Base-by-base conservation (phyloP, 2,888 invertebrate genomes). In the Diaperis boleti region DNA sequence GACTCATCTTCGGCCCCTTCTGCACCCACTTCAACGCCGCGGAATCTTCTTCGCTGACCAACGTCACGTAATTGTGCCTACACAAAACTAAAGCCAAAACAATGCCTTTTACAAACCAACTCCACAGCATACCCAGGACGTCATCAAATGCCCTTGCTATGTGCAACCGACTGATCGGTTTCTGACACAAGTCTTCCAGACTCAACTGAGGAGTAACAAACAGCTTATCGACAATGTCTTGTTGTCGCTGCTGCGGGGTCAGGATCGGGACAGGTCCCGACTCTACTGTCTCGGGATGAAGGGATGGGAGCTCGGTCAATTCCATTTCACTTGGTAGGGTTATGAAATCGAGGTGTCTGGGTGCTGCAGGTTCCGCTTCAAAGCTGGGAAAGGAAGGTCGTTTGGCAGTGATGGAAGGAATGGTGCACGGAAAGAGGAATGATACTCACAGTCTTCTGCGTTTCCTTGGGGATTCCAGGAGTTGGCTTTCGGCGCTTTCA, bases 111-210 rank as follows among this genome's bases (percentile, higher is more conserved):
- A 5, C 4, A 22, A 26, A 17, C 5, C 13, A 22, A 22, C 18
- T 15, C 6, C 0, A 5, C 3, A 5, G 54, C 64, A 55, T 45
- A 68, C 68, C 54, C 7, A 68, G 62, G 54, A 65, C 55, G 56
- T 68, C 68, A 22, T 35, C 29, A 45, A 68, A 68, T 33, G 68
- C 64, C 50, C 52, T 56, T 2, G 68, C 65, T 15, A 68, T 64
- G 7, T 59, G 55, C 8, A 62, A 18, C 41, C 29, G 59, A 18
- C 41, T 63, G 20, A 68, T 57, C 0, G 68, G 68, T 41, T 57
- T 59, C 52, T 52, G 55, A 59, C 63, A 65, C 6, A 68, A 2
- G 8, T 68, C 56, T 50, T 66, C 66, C 11, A 68, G 55, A 1
- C 63, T 65, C 6, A 54, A 56, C 2, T 39, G 39, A 2, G 18